A percentile compares a stretch with the other conserved stretches of the same genome.
phyloP scores from a whole-genome alignment of 1,140 invertebrate species.

The Triops cancriformis region DNA sequence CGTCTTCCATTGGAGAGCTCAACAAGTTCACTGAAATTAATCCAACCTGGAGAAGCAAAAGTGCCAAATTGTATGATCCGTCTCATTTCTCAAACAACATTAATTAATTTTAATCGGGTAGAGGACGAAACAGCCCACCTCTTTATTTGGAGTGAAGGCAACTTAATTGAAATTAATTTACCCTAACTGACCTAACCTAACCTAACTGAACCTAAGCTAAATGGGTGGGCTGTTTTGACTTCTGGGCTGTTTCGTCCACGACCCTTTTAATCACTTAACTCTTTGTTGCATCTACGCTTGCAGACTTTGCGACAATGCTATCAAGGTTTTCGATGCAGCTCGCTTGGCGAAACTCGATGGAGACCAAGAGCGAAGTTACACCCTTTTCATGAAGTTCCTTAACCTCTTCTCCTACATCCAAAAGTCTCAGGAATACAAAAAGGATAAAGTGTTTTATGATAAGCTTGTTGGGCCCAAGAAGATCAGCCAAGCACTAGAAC shows the following conservation, averaged over 20 bases:
- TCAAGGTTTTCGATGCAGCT: background rate
- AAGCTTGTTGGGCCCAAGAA: conserved; percentile 46
- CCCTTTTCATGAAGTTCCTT: conserved; percentile 60
- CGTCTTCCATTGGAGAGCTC: background rate
- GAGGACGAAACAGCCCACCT: too few relatives aligned
- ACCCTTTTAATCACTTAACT: too few relatives aligned
- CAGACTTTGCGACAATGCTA: background rate
- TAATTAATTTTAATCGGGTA: too few relatives aligned
- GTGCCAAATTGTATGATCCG: background rate
- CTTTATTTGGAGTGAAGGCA: too few relatives aligned
- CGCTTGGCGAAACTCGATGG: conserved; percentile 35
- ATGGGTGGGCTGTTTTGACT: too few relatives aligned
- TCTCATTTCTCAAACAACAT: too few relatives aligned
- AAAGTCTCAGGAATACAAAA: conserved; percentile 46
- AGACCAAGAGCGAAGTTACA: conserved; percentile 59
- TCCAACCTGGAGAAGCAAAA: background rate
- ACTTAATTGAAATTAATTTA: too few relatives aligned
- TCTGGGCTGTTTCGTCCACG: too few relatives aligned
- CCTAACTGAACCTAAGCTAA: too few relatives aligned
- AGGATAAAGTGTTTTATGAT: conserved; percentile 48
- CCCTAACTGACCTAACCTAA: too few relatives aligned
- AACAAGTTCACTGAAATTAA: background rate
- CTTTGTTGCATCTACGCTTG: background rate
- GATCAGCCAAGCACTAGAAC: conserved; percentile 46
- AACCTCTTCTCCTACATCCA: conserved; percentile 48